Evolutionary conservation across 1,140 invertebrate species (phyloP), one percentile per base, ranked within the genome.

Genomic region (Drosophila subobscura): DNA sequence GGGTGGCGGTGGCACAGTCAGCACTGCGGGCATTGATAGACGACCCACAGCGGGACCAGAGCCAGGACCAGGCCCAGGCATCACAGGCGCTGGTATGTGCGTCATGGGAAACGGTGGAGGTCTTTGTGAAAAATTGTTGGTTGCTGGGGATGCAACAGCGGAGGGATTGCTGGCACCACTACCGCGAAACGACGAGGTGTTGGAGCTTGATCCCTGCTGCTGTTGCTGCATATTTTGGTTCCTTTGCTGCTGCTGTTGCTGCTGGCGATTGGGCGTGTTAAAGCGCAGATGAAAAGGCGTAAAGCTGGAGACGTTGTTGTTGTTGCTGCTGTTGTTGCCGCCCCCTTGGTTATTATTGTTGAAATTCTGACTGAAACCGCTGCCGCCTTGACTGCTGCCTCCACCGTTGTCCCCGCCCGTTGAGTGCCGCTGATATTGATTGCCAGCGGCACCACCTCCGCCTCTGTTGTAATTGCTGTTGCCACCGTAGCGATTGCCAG

Each of bases 401-500:
- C 40, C 41, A 25, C 33, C 23, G 53, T 41, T 53, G 44, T 61
- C 47, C 16, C 22, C 44, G 2, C 59, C 67, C 10, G 61, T 72
- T 6, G 81, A 77, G 8, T 79, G 58, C 10, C 72, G 68, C 41
- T 84, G 77, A 68, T 67, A 86, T 29, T 54, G 71, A 59, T 70
- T 67, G 16, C 42, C 70, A 23, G 8, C 29, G 8, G 49, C 67
- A 12, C 92, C 90, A 2, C 59, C 58, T 5, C 52, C 46, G 5
- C 85, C 73, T 5, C 92, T 89, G 49, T 51, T 73, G 66, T 72
- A 91, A 54, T 84, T 91, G 58, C 65, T 70, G 52, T 90, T 91
- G 4, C 91, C 92, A 89, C 80, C 45, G 41, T 90, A 91, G 45
- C 92, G 92, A 52, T 92, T 93, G 51, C 93, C 92, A 3, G 92